These are phyloP conservation scores for Digitonthophagus gazella DNA, from an alignment of 2,888 invertebrate genomes.

Conservation along the genomic window DNA sequence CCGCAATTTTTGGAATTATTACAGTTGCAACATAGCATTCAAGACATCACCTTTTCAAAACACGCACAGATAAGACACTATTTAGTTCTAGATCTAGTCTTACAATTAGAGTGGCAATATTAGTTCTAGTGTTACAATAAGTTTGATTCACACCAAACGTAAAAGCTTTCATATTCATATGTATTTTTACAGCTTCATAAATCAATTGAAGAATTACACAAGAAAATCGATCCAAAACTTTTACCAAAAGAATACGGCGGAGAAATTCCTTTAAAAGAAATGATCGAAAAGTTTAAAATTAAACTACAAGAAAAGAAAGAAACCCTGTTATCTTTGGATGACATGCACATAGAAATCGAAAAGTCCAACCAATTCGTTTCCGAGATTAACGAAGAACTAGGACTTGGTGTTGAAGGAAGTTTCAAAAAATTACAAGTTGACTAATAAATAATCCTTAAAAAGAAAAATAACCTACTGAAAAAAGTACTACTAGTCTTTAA, in stretches of 20 bases:
- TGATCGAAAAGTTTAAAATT: conserved; percentile 74
- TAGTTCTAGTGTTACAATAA: no score
- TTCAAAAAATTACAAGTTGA: conserved; percentile 83
- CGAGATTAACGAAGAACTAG: conserved; percentile 64
- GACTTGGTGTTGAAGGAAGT: conserved; percentile 74
- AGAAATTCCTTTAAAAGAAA: conserved; percentile 73
- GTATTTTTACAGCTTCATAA: conserved; percentile 66
- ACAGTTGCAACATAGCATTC: no score
- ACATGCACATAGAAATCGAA: conserved; percentile 72
- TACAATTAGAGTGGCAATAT: no score
- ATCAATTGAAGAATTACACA: conserved; percentile 68
- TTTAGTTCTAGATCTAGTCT: no score
- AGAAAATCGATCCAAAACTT: conserved; percentile 70
- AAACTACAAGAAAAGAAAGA: conserved; percentile 64
- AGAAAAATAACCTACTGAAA: no score
- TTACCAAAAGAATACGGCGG: conserved; percentile 88
- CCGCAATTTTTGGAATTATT: no score
- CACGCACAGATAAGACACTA: no score
- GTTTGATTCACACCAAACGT: no score
- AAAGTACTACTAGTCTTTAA: conserved; percentile 6
- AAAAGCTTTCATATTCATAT: no score
- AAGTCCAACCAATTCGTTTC: conserved; percentile 48
- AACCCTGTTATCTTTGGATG: conserved; percentile 68
- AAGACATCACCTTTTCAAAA: no score
- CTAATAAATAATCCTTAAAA: conserved; percentile 49